phyloP scores from a whole-genome alignment of 1,140 invertebrate genomes.

The Acromyrmex heyeri region DNA sequence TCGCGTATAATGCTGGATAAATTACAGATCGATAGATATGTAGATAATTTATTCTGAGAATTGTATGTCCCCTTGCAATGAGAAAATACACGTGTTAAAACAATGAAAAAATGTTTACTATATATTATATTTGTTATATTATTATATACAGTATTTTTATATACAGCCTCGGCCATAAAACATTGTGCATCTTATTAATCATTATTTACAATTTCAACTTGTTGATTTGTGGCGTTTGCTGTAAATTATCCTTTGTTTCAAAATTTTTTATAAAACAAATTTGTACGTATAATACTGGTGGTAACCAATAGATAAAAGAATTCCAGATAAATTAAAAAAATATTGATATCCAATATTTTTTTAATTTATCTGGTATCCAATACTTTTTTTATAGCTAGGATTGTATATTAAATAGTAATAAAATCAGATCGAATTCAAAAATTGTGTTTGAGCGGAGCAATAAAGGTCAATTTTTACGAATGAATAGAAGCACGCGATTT shows the following conservation, averaged over 20 bases:
- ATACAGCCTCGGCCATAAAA: too few relatives aligned
- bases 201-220: too few relatives aligned
- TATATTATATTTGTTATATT: not conserved
- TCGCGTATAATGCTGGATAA: conserved; percentile 28
- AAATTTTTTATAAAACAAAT: too few relatives aligned
- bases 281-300: too few relatives aligned
- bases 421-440: not conserved
- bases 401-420: not conserved
- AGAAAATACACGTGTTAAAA: not conserved
- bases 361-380: too few relatives aligned
- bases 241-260: too few relatives aligned
- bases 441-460: not conserved
- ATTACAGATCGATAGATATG: conserved; percentile 29
- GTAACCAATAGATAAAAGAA: too few relatives aligned
- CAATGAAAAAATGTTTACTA: not conserved
- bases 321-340: too few relatives aligned
- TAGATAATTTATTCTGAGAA: conserved; percentile 36
- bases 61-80: not conserved
- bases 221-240: too few relatives aligned
- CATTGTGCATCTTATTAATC: too few relatives aligned
- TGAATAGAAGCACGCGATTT: not conserved
- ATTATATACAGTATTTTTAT: not conserved
- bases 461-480: not conserved
- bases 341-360: too few relatives aligned
- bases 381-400: too few relatives aligned